A percentile compares a stretch with the other conserved stretches of the same genome.
Evolutionary conservation across 2,113 vertebrate genomes (phyloP).

Genomic region (Pygoscelis adeliae): DNA sequence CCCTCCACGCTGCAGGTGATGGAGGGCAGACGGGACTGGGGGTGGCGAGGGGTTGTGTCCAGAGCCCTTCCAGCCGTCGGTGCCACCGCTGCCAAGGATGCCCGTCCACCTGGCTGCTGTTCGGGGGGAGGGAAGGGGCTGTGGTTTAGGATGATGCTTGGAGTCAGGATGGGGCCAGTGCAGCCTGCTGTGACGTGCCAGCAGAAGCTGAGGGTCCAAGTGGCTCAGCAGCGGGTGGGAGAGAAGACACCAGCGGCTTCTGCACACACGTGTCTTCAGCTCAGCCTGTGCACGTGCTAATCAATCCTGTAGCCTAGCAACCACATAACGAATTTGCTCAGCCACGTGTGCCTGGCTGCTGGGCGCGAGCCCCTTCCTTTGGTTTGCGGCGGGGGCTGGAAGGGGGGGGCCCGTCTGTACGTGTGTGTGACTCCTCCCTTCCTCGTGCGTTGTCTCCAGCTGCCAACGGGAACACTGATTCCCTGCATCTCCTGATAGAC

Average conservation of each 20-base stretch:
- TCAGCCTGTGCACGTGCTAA: not conserved
- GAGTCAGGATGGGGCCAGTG: not conserved
- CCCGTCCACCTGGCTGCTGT: rapidly evolving
- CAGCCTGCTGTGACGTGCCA: not conserved
- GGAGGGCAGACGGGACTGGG: not conserved
- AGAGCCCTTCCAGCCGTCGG: not conserved
- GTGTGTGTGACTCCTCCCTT: not conserved
- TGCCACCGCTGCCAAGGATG: rapidly evolving
- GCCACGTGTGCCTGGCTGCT: not conserved
- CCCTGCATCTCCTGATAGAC: conserved; percentile 91
- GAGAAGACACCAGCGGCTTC: not conserved
- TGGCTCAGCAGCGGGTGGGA: not conserved
- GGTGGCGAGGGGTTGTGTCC: not conserved
- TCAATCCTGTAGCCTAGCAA: not conserved
- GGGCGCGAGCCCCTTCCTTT: not conserved
- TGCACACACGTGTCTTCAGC: not conserved
- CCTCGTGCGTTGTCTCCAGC: conserved; percentile 67
- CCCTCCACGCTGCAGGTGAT: conserved; percentile 89
- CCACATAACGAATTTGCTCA: not conserved
- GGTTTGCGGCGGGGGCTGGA: not conserved
- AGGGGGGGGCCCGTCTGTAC: rapidly evolving
- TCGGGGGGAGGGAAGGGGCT: not conserved
- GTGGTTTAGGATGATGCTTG: not conserved
- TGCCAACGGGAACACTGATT: conserved; percentile 90
- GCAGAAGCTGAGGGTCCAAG: not conserved